Conservation (phyloP, 2,797 vertebrate genomes). For the Vireo griseus region DNA sequence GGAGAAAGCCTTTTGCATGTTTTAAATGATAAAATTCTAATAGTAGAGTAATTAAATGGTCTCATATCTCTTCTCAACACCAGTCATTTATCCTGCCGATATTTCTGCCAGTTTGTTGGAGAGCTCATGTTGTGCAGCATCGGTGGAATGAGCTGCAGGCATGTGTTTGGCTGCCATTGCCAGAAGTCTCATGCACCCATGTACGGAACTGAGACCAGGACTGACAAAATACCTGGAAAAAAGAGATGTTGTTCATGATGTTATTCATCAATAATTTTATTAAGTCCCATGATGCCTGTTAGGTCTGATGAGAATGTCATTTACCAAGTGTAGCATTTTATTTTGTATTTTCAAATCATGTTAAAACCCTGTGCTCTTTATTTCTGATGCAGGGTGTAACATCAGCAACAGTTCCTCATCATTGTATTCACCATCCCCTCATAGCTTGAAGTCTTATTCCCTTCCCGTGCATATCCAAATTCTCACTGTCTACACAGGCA, state of each 20-base stretch:
- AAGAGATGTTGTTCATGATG: not conserved
- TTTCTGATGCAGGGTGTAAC: not conserved
- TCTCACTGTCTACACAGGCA: not conserved
- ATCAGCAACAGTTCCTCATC: not conserved
- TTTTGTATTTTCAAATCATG: not conserved
- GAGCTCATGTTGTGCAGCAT: not conserved
- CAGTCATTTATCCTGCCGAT: not conserved
- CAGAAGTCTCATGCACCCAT: rapidly evolving
- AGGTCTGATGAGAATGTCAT: not conserved
- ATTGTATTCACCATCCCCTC: rapidly evolving
- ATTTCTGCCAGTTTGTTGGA: conserved; percentile 1
- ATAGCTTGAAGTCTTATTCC: not conserved
- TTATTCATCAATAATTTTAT: not conserved
- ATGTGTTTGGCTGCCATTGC: not conserved
- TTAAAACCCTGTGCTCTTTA: not conserved
- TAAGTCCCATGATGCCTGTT: not conserved
- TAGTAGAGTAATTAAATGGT: not conserved
- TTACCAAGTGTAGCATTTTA: not conserved
- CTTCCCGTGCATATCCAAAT: not conserved
- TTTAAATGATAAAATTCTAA: not conserved
- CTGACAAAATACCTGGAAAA: not conserved
- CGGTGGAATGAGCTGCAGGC: not conserved
- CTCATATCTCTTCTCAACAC: not conserved
- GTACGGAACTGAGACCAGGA: not conserved
- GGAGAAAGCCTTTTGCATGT: not conserved